Evolutionary conservation across 2,113 vertebrate genomes (phyloP), one percentile per base, ranked within the genome.

Genomic region (Phaethornis superciliosus): DNA sequence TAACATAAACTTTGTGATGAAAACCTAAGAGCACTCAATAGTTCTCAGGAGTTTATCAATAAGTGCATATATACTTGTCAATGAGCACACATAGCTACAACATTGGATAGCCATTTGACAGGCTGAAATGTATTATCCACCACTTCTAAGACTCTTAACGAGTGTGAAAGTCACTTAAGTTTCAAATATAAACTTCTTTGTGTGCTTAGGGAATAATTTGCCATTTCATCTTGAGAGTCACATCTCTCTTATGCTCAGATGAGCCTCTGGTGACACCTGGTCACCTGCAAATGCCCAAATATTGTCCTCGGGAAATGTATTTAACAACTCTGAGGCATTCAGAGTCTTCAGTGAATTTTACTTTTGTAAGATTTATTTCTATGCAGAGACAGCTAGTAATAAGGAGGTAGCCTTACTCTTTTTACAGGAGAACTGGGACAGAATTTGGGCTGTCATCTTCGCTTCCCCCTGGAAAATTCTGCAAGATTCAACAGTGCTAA

Each of bases 1-100:
- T 42, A 74, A 35, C 9, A 0, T 51, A 44, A 75, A 59, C 27
- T 17, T 59, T 3, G 15, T 11, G 47, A 68, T 24, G 33, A 44
- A 84, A 77, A 47, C 30, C 22, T 46, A 44, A 51, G 54, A 55
- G 46, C 32, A 30, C 6, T 23, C 28, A 28, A 27, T 16, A 27
- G 11, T 67, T 70, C 44, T 13, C 44, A 59, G 21, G 33, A 65
- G 28, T 47, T 37, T 54, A 42, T 54, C 33, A 26, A 0, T 30
- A 27, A 49, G 10, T 42, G 26, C 17, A 7, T 28, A n/a, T 21
- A 42, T 5, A 9, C 1, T 9, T 1, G 2, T 26, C 49, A 35
- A 27, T 3, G 9, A 3, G 21, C 62, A 37, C 47, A 27, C 5
- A 7, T 3, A 30, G 59, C 47, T 67, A 44, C 60, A 20, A 4